Percentiles rank a stretch among this genome's conserved stretches.
Evolutionary conservation across 2,113 vertebrate genomes (phyloP).

Genomic region (Pollimyrus isidori): DNA sequence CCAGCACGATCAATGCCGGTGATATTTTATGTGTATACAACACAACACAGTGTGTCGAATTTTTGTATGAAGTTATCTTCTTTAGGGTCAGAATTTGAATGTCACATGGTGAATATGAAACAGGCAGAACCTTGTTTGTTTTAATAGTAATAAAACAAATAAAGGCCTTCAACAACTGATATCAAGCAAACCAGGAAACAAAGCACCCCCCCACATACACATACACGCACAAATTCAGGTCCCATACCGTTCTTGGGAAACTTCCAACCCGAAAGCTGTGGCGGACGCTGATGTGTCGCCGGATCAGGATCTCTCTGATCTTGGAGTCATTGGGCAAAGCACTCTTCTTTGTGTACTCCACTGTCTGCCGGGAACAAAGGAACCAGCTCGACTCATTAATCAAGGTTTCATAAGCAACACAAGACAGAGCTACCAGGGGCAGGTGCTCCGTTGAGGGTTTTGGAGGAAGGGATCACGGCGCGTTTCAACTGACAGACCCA

Average conservation of each 20-base stretch:
- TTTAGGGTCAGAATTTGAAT: background rate
- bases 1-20: background rate
- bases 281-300: constrained; percentile 76
- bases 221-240: background rate
- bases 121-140: background rate
- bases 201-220: background rate
- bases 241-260: constrained; percentile 61
- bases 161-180: background rate
- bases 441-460: background rate
- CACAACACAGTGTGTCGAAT: background rate
- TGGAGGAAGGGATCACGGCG: background rate
- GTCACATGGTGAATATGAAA: background rate
- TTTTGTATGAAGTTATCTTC: background rate
- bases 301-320: constrained; percentile 85
- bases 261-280: constrained; percentile 70
- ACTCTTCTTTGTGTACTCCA: constrained; percentile 78
- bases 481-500: background rate
- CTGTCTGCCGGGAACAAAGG: constrained; percentile 61
- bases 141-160: background rate
- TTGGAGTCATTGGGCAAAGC: constrained; percentile 74
- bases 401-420: background rate
- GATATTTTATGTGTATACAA: background rate
- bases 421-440: background rate
- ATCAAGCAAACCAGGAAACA: background rate
- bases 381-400: background rate